A percentile compares a stretch with the other conserved stretches of the same genome.
Evolutionary conservation across 1,140 invertebrate species (phyloP).

Genomic region (Macrobrachium rosenbergii): DNA sequence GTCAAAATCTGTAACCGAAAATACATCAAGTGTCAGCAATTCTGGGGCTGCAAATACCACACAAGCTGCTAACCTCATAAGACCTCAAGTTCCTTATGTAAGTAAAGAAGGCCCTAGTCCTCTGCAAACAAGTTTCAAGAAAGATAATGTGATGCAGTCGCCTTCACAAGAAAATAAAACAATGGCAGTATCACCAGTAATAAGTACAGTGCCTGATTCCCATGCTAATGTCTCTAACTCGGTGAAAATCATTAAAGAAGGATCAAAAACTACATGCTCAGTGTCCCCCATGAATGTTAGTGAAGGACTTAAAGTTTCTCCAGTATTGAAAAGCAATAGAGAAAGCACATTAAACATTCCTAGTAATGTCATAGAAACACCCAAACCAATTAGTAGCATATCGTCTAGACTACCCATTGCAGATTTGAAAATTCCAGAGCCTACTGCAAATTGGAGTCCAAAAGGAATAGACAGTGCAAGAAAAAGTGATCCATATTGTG

Average conservation of each 20-base stretch:
- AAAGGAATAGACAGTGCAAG: constrained; percentile 26
- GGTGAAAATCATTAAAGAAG: constrained; percentile 32
- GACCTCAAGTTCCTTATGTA: too few relatives aligned
- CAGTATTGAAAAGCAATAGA: constrained; percentile 33
- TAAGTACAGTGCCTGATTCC: constrained; percentile 24
- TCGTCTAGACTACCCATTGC: background rate
- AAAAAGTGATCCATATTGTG: constrained; percentile 37
- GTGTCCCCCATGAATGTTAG: constrained; percentile 53
- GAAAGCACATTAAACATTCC: constrained; percentile 19
- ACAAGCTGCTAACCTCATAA: too few relatives aligned
- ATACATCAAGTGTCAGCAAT: too few relatives aligned
- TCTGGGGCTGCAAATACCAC: too few relatives aligned
- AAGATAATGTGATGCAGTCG: too few relatives aligned
- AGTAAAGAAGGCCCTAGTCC: too few relatives aligned
- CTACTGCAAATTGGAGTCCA: constrained; percentile 52
- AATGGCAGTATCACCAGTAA: background rate
- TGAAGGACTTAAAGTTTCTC: constrained; percentile 36
- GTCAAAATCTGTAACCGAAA: background rate
- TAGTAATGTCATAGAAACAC: constrained; percentile 19
- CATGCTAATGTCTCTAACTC: background rate
- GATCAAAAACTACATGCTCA: constrained; percentile 44
- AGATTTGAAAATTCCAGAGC: constrained; percentile 3
- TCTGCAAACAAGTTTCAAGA: too few relatives aligned
- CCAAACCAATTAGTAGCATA: constrained; percentile 26
- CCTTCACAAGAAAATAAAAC: background rate